A percentile compares a stretch with the other conserved stretches of the same genome.
Evolutionary conservation across 2,113 vertebrate genomes (phyloP).

Genomic region (Phalacrocorax aristotelis): DNA sequence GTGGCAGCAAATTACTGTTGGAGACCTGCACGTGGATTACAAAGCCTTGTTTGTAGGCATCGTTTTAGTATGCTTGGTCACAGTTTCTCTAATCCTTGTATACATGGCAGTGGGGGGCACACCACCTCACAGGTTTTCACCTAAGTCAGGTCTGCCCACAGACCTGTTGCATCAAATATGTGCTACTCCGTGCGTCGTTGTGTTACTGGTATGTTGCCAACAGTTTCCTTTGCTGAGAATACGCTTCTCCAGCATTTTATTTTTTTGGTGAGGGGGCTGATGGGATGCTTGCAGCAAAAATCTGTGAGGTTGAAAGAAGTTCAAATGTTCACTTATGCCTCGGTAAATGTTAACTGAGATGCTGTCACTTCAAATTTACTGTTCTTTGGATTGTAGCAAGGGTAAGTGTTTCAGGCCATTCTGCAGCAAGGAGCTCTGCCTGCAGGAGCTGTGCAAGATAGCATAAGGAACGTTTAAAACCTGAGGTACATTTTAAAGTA

Average conservation of each 20-base stretch:
- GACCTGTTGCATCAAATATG: background rate
- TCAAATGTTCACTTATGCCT: background rate
- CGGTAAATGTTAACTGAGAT: background rate
- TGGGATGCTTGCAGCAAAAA: background rate
- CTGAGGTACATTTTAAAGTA: background rate
- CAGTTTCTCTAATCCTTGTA: background rate
- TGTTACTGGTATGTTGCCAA: background rate
- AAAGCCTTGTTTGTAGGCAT: background rate
- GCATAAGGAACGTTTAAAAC: background rate
- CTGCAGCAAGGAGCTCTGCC: background rate
- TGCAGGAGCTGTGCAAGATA: background rate
- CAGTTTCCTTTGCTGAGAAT: background rate
- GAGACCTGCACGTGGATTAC: background rate
- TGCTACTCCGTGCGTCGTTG: rapidly evolving
- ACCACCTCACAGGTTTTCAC: background rate
- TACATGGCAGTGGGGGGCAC: rapidly evolving
- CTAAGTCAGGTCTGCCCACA: background rate
- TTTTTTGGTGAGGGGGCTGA: background rate
- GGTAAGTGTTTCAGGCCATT: background rate
- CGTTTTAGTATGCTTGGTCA: background rate
- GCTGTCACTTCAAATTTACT: background rate
- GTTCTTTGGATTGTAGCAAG: background rate
- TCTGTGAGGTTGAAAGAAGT: background rate
- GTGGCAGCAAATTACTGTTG: background rate
- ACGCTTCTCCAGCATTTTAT: background rate